These are phyloP conservation scores for Microctenopoma stevenorrisi DNA, from an alignment of 2,797 vertebrate genomes.

Conservation along the genomic window DNA sequence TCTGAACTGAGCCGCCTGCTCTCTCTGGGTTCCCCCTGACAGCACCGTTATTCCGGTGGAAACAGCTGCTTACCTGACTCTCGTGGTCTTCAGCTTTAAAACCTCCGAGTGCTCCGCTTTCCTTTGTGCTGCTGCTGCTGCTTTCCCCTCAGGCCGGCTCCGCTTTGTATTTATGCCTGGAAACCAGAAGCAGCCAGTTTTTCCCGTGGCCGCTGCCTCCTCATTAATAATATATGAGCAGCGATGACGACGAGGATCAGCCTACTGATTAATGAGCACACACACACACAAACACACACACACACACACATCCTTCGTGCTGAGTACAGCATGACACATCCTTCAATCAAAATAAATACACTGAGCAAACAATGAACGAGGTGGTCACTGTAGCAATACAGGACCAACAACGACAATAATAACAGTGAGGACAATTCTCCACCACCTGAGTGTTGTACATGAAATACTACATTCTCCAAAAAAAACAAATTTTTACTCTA, in stretches of 20 bases:
- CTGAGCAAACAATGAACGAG: neutral
- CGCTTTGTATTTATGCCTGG: slow-evolving; percentile 84
- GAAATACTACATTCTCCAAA: too few relatives aligned
- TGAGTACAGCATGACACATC: neutral
- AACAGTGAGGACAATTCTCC: too few relatives aligned
- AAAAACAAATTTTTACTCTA: too few relatives aligned
- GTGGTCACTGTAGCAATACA: too few relatives aligned
- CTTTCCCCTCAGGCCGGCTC: slow-evolving; percentile 69
- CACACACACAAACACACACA: neutral
- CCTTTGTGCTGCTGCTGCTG: slow-evolving; percentile 75
- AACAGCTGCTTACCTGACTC: slow-evolving; percentile 81
- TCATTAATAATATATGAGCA: slow-evolving; percentile 81
- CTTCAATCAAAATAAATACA: neutral
- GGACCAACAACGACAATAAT: too few relatives aligned
- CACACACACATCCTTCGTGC: neutral
- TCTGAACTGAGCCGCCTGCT: neutral
- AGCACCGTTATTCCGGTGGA: neutral
- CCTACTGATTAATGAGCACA: slow-evolving; percentile 26
- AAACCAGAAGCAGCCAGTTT: slow-evolving; percentile 91
- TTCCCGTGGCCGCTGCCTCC: slow-evolving; percentile 73
- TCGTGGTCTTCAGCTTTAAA: slow-evolving; percentile 79
- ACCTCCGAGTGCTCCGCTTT: slow-evolving; percentile 59
- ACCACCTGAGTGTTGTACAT: too few relatives aligned
- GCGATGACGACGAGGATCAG: slow-evolving; percentile 67
- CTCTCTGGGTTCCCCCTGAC: slow-evolving; percentile 3